Percentiles rank a stretch among this genome's conserved stretches.
phyloP scores from a whole-genome alignment of 2,888 invertebrate genomes.

The Nezara viridula region DNA sequence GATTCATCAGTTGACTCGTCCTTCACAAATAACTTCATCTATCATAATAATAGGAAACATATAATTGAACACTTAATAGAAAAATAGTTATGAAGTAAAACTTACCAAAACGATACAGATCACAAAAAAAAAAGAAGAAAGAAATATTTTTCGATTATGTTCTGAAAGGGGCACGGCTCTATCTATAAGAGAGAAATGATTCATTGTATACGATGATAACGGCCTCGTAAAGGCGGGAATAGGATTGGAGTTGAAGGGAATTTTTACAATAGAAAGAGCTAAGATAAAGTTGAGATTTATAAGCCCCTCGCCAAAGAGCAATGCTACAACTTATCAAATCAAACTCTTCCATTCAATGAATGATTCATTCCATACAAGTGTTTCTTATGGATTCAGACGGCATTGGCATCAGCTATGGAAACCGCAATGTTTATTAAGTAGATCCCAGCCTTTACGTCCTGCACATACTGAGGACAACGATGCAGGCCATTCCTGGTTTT shows the following conservation, averaged over 20 bases:
- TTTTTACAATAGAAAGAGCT: conserved; percentile 9
- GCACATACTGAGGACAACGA: neutral
- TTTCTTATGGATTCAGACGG: conserved; percentile 27
- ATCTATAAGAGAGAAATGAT: neutral
- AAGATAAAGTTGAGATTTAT: conserved; percentile 45
- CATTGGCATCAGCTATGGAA: neutral
- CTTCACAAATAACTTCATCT: no score
- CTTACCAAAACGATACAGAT: neutral
- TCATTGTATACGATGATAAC: conserved; percentile 7
- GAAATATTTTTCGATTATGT: neutral
- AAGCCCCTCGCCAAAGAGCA: conserved; percentile 16
- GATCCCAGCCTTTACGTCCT: neutral
- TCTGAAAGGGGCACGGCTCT: neutral
- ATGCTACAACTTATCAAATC: conserved; percentile 27
- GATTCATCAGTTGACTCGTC: no score
- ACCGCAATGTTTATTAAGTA: conserved; percentile 44
- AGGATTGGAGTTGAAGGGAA: neutral
- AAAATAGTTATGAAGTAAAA: neutral
- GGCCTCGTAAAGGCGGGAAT: neutral
- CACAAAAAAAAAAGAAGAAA: neutral
- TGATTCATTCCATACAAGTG: conserved; percentile 34
- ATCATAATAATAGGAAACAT: no score
- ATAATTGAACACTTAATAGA: no score
- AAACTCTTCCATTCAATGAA: conserved; percentile 29
- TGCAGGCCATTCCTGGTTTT: neutral